Percentiles rank a stretch among this genome's conserved stretches.
Conservation (phyloP, 1,140 invertebrate genomes). For the Thalassaphorura encarpata region DNA sequence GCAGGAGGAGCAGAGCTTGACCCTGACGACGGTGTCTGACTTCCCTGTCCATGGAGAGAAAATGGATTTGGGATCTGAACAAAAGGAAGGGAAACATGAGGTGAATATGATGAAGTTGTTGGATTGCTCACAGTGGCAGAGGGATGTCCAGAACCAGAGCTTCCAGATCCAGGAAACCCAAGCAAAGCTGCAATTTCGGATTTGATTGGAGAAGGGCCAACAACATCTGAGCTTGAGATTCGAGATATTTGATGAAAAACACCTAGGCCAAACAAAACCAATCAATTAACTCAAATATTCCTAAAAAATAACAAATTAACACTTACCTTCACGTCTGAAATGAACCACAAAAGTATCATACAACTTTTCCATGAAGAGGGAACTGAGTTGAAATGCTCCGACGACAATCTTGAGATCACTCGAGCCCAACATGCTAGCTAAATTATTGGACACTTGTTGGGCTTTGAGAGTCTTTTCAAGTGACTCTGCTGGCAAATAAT, state of each 20-base stretch:
- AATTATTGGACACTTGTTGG: slow-evolving; percentile 90
- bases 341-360: slow-evolving; percentile 89
- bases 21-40: too few relatives aligned
- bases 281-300: background rate
- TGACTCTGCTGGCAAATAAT: slow-evolving; percentile 77
- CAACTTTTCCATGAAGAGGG: slow-evolving; percentile 90
- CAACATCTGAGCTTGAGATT: slow-evolving; percentile 30
- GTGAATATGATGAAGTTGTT: background rate
- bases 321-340: slow-evolving; percentile 76
- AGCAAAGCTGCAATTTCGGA: slow-evolving; percentile 30
- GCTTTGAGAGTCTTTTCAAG: slow-evolving; percentile 76
- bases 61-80: background rate
- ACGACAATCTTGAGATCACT: slow-evolving; percentile 62
- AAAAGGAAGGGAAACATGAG: background rate
- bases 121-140: slow-evolving; percentile 10
- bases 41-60: background rate
- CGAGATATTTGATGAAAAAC: slow-evolving; percentile 33
- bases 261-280: slow-evolving; percentile 13
- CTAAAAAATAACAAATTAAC: background rate
- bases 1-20: too few relatives aligned
- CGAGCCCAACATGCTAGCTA: slow-evolving; percentile 95
- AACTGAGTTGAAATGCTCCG: slow-evolving; percentile 91
- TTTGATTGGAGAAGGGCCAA: slow-evolving; percentile 30
- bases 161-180: slow-evolving; percentile 5
- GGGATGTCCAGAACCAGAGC: slow-evolving; percentile 5